Evolutionary conservation across 2,113 vertebrate genomes (phyloP).

Genomic region (Antigone vipio): DNA sequence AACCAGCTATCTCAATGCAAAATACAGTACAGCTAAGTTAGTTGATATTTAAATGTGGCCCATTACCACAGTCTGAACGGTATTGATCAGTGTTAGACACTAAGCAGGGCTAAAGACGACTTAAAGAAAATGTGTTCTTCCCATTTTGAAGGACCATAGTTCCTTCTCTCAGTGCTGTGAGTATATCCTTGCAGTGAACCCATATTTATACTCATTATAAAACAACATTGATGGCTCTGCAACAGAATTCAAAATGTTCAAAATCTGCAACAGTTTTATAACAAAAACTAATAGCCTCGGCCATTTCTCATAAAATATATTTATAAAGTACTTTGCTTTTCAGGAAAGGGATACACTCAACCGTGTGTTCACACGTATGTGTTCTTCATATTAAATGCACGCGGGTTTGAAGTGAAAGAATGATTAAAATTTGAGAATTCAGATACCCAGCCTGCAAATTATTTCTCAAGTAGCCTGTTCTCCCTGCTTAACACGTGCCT

Average conservation of each 20-base stretch:
- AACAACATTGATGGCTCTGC: neutral
- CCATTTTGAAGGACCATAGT: neutral
- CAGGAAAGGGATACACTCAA: neutral
- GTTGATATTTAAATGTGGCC: neutral
- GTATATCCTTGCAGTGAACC: neutral
- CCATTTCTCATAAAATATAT: neutral
- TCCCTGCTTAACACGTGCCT: neutral
- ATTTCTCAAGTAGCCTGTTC: neutral
- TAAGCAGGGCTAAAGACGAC: neutral
- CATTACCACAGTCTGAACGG: neutral
- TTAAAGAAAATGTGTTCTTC: neutral
- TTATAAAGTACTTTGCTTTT: neutral
- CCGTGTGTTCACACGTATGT: rapidly evolving
- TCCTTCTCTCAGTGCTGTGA: neutral
- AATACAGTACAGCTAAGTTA: neutral
- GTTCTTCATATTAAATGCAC: neutral
- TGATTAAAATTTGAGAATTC: neutral
- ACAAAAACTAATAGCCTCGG: neutral
- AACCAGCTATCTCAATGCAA: neutral
- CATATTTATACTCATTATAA: neutral
- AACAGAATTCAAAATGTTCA: neutral
- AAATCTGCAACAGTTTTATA: neutral
- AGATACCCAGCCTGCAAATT: neutral
- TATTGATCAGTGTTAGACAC: neutral
- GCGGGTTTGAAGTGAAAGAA: neutral